Percentiles rank a stretch among this genome's conserved stretches.
Conservation (phyloP, 2,113 vertebrate genomes). For the Upupa epops region DNA sequence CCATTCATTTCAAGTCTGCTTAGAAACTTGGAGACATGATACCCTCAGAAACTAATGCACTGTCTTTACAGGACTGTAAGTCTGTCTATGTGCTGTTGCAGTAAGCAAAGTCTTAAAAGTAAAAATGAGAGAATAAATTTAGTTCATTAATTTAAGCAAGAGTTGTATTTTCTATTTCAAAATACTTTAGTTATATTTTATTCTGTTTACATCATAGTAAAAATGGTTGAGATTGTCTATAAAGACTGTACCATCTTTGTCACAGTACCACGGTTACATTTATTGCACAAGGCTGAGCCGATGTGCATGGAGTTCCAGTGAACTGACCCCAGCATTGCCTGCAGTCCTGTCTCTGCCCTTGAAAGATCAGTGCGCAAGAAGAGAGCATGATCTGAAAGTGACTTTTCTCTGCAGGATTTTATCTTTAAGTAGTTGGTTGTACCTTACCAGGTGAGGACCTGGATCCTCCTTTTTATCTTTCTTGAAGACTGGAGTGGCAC, state of each 20-base stretch:
- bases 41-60: neutral
- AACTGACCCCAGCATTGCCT: neutral
- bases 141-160: neutral
- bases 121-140: neutral
- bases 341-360: neutral
- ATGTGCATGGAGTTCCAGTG: neutral
- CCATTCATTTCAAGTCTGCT: neutral
- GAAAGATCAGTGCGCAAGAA: neutral
- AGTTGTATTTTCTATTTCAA: neutral
- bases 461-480: too few relatives aligned
- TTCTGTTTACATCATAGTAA: neutral
- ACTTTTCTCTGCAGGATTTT: neutral
- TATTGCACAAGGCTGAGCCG: neutral
- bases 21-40: neutral
- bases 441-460: too few relatives aligned
- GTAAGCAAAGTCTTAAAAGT: neutral
- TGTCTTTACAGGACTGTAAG: neutral
- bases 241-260: neutral
- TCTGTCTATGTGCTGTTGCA: neutral
- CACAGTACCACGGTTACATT: neutral
- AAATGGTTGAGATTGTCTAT: neutral
- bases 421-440: neutral
- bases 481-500: too few relatives aligned
- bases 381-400: neutral
- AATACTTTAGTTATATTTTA: neutral